Base-by-base conservation (phyloP, 2,113 vertebrate species). In the Tragelaphus scriptus region DNA sequence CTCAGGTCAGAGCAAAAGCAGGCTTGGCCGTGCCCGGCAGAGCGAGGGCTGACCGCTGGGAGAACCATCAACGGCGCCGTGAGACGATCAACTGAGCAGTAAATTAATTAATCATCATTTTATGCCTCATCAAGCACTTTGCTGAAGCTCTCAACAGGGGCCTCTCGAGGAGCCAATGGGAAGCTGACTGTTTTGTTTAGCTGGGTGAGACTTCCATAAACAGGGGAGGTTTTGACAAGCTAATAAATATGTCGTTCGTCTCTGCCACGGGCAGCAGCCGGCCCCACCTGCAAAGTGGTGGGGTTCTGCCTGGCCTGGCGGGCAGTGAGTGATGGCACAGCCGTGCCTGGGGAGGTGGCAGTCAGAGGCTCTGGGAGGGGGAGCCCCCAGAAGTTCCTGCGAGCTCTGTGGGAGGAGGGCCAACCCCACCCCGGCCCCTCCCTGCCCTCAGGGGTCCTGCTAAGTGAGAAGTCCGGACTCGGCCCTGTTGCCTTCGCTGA, bases 51-150 rank as follows among this genome's bases (percentile, higher is more conserved):
- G 99, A 99, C 99, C 99, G 99, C 99, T 99, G 99, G 99, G 99
- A 99, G 99, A 99, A 99, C 99, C 99, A 99, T 99, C 99, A 99
- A 99, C 99, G 99, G 99, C 99, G 98, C 99, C 99, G 99, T 99
- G 99, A 99, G 99, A 99, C 99, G 99, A 99, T 99, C 99, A 99
- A 99, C 99, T 99, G 99, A 99, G 99, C 99, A 99, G 99, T 99
- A 99, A 99, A 99, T 99, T 99, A 99, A 99, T 99, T 99, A 99
- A 99, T 99, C 99, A 99, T 99, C 99, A 99, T 99, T 99, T 99
- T 99, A 99, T 99, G 99, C 99, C 99, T 99, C 99, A 99, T 99
- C 99, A 99, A 99, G 99, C 99, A 98, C 99, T 99, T 99, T 99
- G 99, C 99, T 98, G 98, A 99, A 98, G 98, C 98, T 99, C 99